Conservation (phyloP, 2,113 vertebrate species). For the Synchiropus splendidus region DNA sequence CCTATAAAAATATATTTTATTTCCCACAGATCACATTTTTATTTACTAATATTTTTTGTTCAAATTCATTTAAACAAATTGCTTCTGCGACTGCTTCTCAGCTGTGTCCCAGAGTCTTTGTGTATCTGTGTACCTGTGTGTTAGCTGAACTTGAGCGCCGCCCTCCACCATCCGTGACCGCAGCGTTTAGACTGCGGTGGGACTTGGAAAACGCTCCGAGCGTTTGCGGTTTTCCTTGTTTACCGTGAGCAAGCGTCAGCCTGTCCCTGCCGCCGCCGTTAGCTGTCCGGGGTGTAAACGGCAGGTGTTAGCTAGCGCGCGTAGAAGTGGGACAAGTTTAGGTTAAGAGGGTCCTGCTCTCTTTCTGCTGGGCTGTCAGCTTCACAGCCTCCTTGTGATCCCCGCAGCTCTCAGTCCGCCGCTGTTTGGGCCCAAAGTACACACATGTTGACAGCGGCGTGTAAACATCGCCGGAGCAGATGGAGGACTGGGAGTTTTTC, state of each 20-base stretch:
- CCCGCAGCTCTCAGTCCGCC: conserved; percentile 16
- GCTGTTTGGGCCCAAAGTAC: conserved; percentile 31
- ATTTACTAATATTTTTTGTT: background rate
- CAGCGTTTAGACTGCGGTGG: conserved; percentile 21
- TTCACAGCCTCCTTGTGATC: conserved; percentile 18
- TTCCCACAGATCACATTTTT: conserved; percentile 19
- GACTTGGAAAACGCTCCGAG: conserved; percentile 12
- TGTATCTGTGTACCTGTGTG: too few relatives aligned
- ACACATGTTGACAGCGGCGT: conserved; percentile 31
- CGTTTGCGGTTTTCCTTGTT: conserved; percentile 16
- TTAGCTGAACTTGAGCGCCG: too few relatives aligned
- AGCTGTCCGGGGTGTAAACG: too few relatives aligned
- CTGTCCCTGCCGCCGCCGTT: background rate
- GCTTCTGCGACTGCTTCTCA: too few relatives aligned
- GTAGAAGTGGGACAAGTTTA: conserved; percentile 4
- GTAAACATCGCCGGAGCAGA: conserved; percentile 23
- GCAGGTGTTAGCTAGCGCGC: too few relatives aligned
- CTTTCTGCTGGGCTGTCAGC: conserved; percentile 24
- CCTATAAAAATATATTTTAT: too few relatives aligned
- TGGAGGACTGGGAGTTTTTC: too few relatives aligned
- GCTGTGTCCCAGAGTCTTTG: too few relatives aligned
- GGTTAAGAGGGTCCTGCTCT: conserved; percentile 43
- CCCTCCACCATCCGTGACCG: background rate
- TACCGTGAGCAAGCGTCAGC: conserved; percentile 1
- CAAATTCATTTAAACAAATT: too few relatives aligned